Evolutionary conservation across 2,888 invertebrate genomes (phyloP), one percentile per base, ranked within the genome.

Genomic region (Cerastis rubricosa): DNA sequence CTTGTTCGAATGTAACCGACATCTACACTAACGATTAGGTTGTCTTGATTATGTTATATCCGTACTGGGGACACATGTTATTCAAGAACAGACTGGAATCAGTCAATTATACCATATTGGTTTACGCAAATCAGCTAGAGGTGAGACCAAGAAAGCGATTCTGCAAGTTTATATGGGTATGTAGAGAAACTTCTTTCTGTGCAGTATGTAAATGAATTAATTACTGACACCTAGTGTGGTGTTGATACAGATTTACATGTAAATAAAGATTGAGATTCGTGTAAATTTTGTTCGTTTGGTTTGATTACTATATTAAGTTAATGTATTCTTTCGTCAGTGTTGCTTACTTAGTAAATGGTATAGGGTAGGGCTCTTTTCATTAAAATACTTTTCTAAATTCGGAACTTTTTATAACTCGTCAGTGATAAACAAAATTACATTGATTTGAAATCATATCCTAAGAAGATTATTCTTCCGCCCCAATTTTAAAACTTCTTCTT

Each of bases 41-140:
- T 67, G 74, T 73, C 81, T 85, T 86, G 85, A 86, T 89, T 87
- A 86, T 83, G 77, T 86, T 85, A 80, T 80, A 83, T 78, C 74
- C 70, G 74, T 83, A 88, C 78, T 84, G 70, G 86, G 81, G 80
- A 78, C 63, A 80, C 79, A 69, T 69, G 75, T 78, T 69, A 67
- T 64, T 57, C 83, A 71, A 84, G 76, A 71, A 75, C 54, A 35
- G 68, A 78, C 78, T 76, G 61, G 76, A 66, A 70, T 70, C 72
- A 49, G 54, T 76, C 84, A 82, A 87, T 87, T 81, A 86, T 72
- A 76, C 87, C 87, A 29, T 87, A 80, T 76, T 43, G 64, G 87
- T 80, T 71, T 57, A 77, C 54, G 76, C 67, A 79, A 76, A 87
- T 67, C 74, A 76, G 71, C 43, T 72, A 43, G 22, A 76, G 75